phyloP scores from a whole-genome alignment of 1,140 invertebrate genomes.

The Apis mellifera region Amel_HAv3.1 CM009936.2:11524501-11525000 shows the following conservation, averaged over 20 bases:
- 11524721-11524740: no score
- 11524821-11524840: conserved; percentile 2
- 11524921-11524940: conserved; percentile 57
- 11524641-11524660: conserved; percentile 17
- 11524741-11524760: background rate
- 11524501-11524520: background rate
- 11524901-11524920: conserved; percentile 68
- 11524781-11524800: conserved; percentile 10
- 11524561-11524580: no score
- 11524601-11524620: background rate
- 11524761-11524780: background rate
- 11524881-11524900: conserved; percentile 48
- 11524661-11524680: conserved; percentile 19
- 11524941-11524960: conserved; percentile 35
- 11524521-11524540: background rate
- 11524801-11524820: background rate
- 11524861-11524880: conserved; percentile 21
- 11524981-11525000: background rate
- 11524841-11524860: conserved; percentile 51
- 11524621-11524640: background rate
- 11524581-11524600: conserved; percentile 7
- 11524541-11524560: background rate
- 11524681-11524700: no score
- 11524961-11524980: background rate
- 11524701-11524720: no score